Evolutionary conservation across 2,113 vertebrate species (phyloP).

Genomic region (Bolborhynchus lineola): DNA sequence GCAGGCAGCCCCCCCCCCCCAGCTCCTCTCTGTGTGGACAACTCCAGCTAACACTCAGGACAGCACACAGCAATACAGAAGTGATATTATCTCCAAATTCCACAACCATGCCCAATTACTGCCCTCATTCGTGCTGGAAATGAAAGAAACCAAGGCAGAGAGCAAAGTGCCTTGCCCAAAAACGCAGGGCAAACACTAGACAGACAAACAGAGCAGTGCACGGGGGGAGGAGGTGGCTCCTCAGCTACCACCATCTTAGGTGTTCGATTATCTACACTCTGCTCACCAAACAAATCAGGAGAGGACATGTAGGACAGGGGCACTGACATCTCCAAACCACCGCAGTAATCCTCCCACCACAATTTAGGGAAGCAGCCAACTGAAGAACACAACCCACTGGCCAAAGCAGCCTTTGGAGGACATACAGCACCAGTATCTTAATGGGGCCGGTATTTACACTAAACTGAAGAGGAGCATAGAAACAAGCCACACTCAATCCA

Average conservation of each 20-base stretch:
- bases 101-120: neutral
- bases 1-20: neutral
- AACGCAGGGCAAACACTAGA: neutral
- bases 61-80: neutral
- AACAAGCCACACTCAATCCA: neutral
- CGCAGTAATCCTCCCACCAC: neutral
- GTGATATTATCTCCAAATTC: neutral
- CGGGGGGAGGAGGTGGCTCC: no score
- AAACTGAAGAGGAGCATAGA: neutral
- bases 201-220: neutral
- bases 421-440: neutral
- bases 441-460: neutral
- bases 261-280: fast-evolving
- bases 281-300: neutral
- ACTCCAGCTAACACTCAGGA: neutral
- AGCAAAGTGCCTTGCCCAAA: neutral
- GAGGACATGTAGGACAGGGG: neutral
- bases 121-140: neutral
- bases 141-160: neutral
- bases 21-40: neutral
- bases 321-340: neutral
- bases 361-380: neutral
- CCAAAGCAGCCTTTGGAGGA: neutral
- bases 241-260: neutral
- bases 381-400: neutral